A percentile compares a stretch with the other conserved stretches of the same genome.
phyloP scores from a whole-genome alignment of 2,888 invertebrate genomes.

The Cetonia aurata region DNA sequence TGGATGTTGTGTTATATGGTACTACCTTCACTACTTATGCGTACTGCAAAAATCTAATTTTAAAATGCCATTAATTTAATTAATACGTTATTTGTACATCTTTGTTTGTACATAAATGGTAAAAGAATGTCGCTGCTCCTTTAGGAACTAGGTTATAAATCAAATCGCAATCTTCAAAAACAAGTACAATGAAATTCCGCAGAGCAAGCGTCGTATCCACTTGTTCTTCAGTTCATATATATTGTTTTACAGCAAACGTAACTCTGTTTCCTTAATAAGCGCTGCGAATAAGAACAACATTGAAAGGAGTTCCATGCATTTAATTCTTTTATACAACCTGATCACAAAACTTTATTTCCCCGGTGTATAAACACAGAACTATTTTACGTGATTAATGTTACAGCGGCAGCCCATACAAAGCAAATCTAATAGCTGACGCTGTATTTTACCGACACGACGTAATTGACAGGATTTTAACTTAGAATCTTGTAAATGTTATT shows the following conservation, averaged over 20 bases:
- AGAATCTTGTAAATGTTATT: constrained; percentile 43
- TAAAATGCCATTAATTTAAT: constrained; percentile 17
- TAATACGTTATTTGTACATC: constrained; percentile 26
- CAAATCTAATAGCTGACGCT: constrained; percentile 44
- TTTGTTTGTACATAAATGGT: constrained; percentile 25
- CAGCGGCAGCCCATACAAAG: constrained; percentile 45
- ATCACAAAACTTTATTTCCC: constrained; percentile 45
- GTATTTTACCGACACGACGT: constrained; percentile 43
- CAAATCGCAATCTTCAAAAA: constrained; percentile 32
- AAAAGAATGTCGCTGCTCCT: constrained; percentile 18
- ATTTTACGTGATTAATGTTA: constrained; percentile 46
- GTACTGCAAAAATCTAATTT: constrained; percentile 1
- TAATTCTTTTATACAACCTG: constrained; percentile 43
- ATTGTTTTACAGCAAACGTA: constrained; percentile 38
- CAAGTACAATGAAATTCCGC: constrained; percentile 37
- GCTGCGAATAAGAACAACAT: constrained; percentile 37
- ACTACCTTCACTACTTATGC: too few relatives aligned
- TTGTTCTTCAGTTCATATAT: constrained; percentile 40
- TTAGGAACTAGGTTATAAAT: constrained; percentile 20
- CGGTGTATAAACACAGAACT: constrained; percentile 40
- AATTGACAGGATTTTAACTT: constrained; percentile 47
- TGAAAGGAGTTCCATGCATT: constrained; percentile 38
- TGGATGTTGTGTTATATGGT: background rate
- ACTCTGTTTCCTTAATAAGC: constrained; percentile 41
- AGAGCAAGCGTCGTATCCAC: constrained; percentile 20